Conservation (phyloP, 2,888 invertebrate species). For the Tetragnatha montana region DNA sequence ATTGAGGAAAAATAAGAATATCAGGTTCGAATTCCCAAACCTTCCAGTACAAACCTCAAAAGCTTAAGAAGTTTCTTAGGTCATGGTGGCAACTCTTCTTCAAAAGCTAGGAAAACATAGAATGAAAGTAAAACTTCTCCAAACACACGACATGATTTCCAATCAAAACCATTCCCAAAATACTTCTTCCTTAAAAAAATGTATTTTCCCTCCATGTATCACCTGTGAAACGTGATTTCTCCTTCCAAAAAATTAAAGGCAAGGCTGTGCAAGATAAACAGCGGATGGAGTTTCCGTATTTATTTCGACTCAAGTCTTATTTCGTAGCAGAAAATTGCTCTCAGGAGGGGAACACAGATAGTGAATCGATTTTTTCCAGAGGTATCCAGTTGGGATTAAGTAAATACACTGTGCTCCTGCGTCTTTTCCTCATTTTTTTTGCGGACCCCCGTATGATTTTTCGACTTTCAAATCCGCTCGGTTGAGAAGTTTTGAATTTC, state of each 20-base stretch:
- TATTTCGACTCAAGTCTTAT: background rate
- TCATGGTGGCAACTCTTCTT: too few species aligned
- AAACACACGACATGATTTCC: background rate
- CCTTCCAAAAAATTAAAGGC: background rate
- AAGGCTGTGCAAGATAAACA: background rate
- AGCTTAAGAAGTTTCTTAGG: too few species aligned
- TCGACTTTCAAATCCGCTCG: background rate
- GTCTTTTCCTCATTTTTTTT: background rate
- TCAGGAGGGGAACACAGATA: background rate
- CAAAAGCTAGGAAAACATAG: too few species aligned
- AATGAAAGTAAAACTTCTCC: background rate
- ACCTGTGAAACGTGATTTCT: background rate
- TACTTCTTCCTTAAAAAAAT: background rate
- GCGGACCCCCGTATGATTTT: background rate
- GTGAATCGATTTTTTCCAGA: background rate
- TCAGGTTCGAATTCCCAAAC: too few species aligned
- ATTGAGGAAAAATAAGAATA: too few species aligned
- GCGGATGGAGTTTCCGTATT: background rate
- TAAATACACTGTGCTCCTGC: background rate
- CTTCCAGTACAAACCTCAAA: too few species aligned
- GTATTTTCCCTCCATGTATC: background rate
- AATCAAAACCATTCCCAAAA: background rate
- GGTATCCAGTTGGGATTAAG: background rate
- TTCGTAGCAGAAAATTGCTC: background rate
- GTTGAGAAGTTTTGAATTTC: background rate